Percentiles rank a stretch among this genome's conserved stretches.
These are phyloP conservation scores for Patella depressa DNA, from an alignment of 2,888 invertebrate species.

Conservation along the genomic window DNA sequence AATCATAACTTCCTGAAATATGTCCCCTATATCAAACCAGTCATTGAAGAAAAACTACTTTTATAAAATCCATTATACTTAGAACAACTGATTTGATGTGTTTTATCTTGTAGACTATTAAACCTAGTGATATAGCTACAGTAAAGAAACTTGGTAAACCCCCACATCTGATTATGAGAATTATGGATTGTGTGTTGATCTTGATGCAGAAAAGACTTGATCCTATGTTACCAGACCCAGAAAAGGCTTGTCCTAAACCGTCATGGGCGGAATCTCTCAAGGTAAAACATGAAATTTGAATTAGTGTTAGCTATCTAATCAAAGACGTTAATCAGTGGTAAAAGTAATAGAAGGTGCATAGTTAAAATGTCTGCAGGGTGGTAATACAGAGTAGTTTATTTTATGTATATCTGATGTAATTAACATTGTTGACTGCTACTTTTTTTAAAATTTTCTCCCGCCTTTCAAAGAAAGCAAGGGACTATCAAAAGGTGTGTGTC, in stretches of 20 bases:
- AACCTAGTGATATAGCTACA: constrained; percentile 68
- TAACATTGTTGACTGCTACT: too few relatives aligned
- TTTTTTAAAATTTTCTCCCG: too few relatives aligned
- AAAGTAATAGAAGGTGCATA: too few relatives aligned
- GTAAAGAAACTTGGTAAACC: constrained; percentile 71
- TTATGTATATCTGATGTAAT: too few relatives aligned
- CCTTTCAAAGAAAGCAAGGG: too few relatives aligned
- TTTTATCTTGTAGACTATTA: constrained; percentile 70
- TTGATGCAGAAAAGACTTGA: constrained; percentile 68
- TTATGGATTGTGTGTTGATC: constrained; percentile 70
- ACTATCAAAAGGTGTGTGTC: too few relatives aligned
- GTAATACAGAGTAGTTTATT: too few relatives aligned
- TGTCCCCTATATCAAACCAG: too few relatives aligned
- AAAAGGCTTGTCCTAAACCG: constrained; percentile 86
- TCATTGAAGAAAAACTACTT: not conserved
- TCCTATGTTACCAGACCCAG: constrained; percentile 78
- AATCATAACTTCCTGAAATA: too few relatives aligned
- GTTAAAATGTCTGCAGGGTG: too few relatives aligned
- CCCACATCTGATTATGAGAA: constrained; percentile 70
- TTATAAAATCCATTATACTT: not conserved
- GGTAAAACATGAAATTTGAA: constrained; percentile 73
- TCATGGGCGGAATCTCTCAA: constrained; percentile 97
- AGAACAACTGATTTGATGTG: too few relatives aligned
- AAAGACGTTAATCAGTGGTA: too few relatives aligned
- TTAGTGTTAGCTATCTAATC: not conserved